These are phyloP conservation scores for Diplodus puntazzo DNA, from an alignment of 2,797 vertebrate species.

Conservation along the genomic window DNA sequence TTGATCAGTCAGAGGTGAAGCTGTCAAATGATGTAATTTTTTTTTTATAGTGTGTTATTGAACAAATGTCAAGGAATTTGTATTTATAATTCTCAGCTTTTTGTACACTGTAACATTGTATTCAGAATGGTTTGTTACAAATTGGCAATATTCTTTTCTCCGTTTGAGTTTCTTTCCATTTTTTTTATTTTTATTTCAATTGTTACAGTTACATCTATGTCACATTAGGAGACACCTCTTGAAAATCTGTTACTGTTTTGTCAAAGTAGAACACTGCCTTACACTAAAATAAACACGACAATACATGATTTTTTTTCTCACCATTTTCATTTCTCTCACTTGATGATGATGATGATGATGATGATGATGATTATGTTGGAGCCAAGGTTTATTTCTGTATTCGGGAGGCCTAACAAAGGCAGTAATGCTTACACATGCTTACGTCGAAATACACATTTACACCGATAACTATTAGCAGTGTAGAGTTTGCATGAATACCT, in stretches of 20 bases:
- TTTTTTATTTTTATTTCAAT: slow-evolving; percentile 24
- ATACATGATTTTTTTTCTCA: background rate
- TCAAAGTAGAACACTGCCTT: slow-evolving; percentile 78
- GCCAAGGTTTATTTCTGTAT: background rate
- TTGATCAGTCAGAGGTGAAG: slow-evolving; percentile 40
- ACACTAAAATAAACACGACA: slow-evolving; percentile 72
- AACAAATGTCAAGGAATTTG: slow-evolving; percentile 62
- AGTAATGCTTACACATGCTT: background rate
- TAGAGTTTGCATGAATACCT: background rate
- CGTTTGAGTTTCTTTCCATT: slow-evolving; percentile 13
- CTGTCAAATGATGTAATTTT: slow-evolving; percentile 46
- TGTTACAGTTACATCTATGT: slow-evolving; percentile 46
- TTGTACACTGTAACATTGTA: slow-evolving; percentile 68
- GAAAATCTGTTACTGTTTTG: slow-evolving; percentile 65
- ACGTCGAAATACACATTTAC: background rate
- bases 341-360: background rate
- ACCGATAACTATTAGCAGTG: background rate
- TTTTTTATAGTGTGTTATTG: slow-evolving; percentile 54
- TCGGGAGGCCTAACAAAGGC: background rate
- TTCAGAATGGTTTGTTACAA: slow-evolving; percentile 48
- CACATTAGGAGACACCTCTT: slow-evolving; percentile 31
- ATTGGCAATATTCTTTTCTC: slow-evolving; percentile 29
- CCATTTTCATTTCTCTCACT: slow-evolving; percentile 15
- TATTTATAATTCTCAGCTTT: slow-evolving; percentile 76
- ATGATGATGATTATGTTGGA: background rate